A percentile compares a stretch with the other conserved stretches of the same genome.
Conservation (phyloP, 2,113 vertebrate species). For the Campylomormyrus tamandua region DNA sequence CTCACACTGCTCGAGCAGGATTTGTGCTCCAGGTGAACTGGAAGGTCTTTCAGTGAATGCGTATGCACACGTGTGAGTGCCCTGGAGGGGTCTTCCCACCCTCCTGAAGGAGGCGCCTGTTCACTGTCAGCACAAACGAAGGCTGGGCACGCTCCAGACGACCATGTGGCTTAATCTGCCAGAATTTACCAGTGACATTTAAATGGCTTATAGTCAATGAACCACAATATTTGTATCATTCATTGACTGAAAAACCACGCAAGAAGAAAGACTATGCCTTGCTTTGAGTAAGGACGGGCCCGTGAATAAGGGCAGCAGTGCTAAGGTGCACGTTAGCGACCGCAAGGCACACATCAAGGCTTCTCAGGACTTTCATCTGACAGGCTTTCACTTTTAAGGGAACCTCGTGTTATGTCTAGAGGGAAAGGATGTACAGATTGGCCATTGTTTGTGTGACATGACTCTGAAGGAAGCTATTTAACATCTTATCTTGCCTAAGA, state of each 20-base stretch:
- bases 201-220: not conserved
- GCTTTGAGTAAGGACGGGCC: not conserved
- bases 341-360: constrained; percentile 3
- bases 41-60: not conserved
- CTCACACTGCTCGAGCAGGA: not conserved
- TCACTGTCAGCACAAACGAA: not conserved
- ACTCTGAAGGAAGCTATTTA: constrained; percentile 12
- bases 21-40: not conserved
- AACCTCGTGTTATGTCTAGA: not conserved
- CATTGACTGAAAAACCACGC: not conserved
- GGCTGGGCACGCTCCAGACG: not conserved
- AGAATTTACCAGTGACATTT: not conserved
- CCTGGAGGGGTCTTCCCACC: not conserved
- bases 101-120: not conserved
- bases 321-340: not conserved
- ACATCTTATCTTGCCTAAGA: constrained; percentile 12
- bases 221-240: not conserved
- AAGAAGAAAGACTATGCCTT: not conserved
- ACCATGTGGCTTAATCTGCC: not conserved
- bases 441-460: constrained; percentile 12
- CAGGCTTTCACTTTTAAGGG: not conserved
- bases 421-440: not conserved
- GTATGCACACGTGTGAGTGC: not conserved
- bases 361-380: not conserved
- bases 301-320: not conserved